Evolutionary conservation across 1,140 invertebrate genomes (phyloP).

Genomic region (Zaprionus tsacasi): DNA sequence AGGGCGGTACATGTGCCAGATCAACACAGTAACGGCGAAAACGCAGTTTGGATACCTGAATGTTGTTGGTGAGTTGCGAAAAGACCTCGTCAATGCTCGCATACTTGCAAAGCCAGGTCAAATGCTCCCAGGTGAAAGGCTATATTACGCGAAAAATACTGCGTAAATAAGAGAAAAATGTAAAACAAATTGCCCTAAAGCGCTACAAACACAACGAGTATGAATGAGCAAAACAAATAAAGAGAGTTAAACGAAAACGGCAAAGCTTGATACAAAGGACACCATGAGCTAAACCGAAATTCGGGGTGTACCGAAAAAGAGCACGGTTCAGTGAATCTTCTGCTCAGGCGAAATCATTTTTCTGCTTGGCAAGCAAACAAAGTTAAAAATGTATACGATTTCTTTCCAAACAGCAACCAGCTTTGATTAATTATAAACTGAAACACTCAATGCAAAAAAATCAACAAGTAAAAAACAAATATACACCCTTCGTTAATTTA

Average conservation of each 20-base stretch:
- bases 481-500: too few relatives aligned
- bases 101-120: neutral
- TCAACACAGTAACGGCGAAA: conserved; percentile 96
- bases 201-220: conserved; percentile 10
- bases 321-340: conserved; percentile 77
- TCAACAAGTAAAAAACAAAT: too few relatives aligned
- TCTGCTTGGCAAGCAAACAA: conserved; percentile 71
- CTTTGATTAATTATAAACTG: too few relatives aligned
- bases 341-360: conserved; percentile 68
- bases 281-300: conserved; percentile 29
- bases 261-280: conserved; percentile 8
- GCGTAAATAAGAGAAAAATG: too few relatives aligned
- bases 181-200: conserved; percentile 61
- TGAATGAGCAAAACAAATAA: too few relatives aligned
- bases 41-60: conserved; percentile 96
- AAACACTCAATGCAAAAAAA: too few relatives aligned
- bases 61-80: conserved; percentile 92
- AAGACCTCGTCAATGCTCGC: neutral
- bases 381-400: conserved; percentile 75
- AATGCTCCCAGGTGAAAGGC: conserved; percentile 4
- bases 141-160: too few relatives aligned
- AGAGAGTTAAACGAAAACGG: conserved; percentile 31
- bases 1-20: conserved; percentile 97
- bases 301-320: conserved; percentile 26
- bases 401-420: conserved; percentile 42